A percentile compares a stretch with the other conserved stretches of the same genome.
phyloP scores from a whole-genome alignment of 2,113 vertebrate genomes.

The Carlito syrichta region DNA sequence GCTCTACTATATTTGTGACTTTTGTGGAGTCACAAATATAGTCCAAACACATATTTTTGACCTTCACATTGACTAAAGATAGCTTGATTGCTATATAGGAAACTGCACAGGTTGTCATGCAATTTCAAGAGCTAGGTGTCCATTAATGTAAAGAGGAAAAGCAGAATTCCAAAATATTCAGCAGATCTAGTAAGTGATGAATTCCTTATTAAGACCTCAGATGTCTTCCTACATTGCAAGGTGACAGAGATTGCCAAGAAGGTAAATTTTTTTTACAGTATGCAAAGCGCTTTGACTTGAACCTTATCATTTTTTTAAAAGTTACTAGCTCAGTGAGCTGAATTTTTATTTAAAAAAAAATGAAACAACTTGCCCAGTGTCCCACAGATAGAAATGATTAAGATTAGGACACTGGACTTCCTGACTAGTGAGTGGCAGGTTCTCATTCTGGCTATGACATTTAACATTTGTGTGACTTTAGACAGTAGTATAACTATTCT shows the following conservation, averaged over 20 bases:
- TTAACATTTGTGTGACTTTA: background rate
- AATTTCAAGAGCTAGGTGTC: constrained; percentile 6
- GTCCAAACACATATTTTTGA: background rate
- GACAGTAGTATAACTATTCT: background rate
- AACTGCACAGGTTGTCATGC: background rate
- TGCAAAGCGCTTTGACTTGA: background rate
- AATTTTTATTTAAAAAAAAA: constrained; percentile 4
- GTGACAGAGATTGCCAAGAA: no score
- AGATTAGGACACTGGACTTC: background rate
- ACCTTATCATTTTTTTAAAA: background rate
- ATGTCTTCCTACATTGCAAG: no score
- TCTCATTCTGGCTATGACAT: background rate
- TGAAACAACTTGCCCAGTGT: background rate
- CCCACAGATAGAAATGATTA: background rate
- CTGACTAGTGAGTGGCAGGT: background rate
- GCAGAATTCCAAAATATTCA: background rate
- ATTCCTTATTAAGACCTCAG: background rate
- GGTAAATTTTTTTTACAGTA: background rate
- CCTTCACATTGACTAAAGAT: background rate
- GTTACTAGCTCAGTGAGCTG: background rate
- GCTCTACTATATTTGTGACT: background rate
- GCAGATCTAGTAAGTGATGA: background rate
- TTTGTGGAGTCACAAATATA: background rate
- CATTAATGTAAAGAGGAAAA: background rate
- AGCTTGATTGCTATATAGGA: background rate